Percentiles rank a stretch among this genome's conserved stretches.
Evolutionary conservation across 2,888 invertebrate species (phyloP).

Genomic region (Melanchra persicariae): DNA sequence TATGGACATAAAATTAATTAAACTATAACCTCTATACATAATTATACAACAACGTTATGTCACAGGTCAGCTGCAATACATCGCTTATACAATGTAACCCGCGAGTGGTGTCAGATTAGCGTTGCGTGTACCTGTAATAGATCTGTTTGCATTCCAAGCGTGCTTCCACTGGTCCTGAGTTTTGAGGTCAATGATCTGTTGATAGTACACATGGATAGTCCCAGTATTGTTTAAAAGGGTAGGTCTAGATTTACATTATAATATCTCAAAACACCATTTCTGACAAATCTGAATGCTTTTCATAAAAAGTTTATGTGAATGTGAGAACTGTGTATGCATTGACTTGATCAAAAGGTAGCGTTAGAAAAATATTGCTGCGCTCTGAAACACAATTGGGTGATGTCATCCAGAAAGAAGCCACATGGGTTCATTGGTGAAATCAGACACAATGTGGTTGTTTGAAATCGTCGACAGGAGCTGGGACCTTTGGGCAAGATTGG

Average conservation of each 20-base stretch:
- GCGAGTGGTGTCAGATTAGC: slow-evolving; percentile 36
- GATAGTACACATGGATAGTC: not conserved
- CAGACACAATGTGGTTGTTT: not conserved
- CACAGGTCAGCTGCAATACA: slow-evolving; percentile 41
- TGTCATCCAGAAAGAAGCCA: no score
- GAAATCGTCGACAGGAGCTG: not conserved
- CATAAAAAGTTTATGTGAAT: no score
- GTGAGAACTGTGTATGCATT: no score
- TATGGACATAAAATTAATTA: slow-evolving; percentile 30
- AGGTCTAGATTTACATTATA: no score
- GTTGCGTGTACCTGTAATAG: slow-evolving; percentile 22
- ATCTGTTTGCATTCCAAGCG: slow-evolving; percentile 46
- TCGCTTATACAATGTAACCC: slow-evolving; percentile 47
- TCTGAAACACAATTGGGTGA: not conserved
- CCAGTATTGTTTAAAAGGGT: no score
- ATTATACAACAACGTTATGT: not conserved
- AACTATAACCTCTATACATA: not conserved
- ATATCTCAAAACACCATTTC: no score
- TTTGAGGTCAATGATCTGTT: slow-evolving; percentile 22
- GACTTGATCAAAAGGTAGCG: no score
- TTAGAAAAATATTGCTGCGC: no score
- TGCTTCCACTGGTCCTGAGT: not conserved
- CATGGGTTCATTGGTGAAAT: not conserved
- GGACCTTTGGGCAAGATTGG: not conserved
- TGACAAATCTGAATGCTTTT: no score